Percentiles rank a stretch among this genome's conserved stretches.
These are phyloP conservation scores for Mactromeris polynyma DNA, from an alignment of 2,888 invertebrate genomes.

Conservation along the genomic window DNA sequence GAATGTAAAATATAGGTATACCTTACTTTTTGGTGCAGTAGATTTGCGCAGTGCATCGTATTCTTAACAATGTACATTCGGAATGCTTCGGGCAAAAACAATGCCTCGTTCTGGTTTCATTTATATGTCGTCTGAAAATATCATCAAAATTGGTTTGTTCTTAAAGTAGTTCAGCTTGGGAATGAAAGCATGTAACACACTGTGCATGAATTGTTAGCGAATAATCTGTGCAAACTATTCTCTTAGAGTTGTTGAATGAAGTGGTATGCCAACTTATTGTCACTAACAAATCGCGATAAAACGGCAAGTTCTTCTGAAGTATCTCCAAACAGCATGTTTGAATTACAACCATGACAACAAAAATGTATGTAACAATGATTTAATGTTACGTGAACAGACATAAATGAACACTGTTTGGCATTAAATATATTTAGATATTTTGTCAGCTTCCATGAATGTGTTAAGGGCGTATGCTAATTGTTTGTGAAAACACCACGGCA, in stretches of 20 bases:
- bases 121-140: conserved; percentile 14
- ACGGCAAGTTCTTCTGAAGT: background rate
- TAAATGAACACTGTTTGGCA: background rate
- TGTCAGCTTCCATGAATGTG: background rate
- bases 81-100: background rate
- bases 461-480: background rate
- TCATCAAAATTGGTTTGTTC: background rate
- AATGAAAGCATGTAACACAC: background rate
- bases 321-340: background rate
- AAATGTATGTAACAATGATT: background rate
- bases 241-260: background rate
- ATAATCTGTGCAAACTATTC: background rate
- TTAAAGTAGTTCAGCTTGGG: background rate
- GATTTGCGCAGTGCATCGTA: conserved; percentile 10
- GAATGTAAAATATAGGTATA: background rate
- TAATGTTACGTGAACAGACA: background rate
- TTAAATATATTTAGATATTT: background rate
- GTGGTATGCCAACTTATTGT: background rate
- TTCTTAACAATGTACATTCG: background rate
- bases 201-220: background rate
- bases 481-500: background rate
- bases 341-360: background rate
- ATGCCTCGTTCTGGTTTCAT: conserved; percentile 11
- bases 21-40: background rate
- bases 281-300: background rate